These are phyloP conservation scores for Tauraco erythrolophus DNA, from an alignment of 2,113 vertebrate species.

Conservation along the genomic window DNA sequence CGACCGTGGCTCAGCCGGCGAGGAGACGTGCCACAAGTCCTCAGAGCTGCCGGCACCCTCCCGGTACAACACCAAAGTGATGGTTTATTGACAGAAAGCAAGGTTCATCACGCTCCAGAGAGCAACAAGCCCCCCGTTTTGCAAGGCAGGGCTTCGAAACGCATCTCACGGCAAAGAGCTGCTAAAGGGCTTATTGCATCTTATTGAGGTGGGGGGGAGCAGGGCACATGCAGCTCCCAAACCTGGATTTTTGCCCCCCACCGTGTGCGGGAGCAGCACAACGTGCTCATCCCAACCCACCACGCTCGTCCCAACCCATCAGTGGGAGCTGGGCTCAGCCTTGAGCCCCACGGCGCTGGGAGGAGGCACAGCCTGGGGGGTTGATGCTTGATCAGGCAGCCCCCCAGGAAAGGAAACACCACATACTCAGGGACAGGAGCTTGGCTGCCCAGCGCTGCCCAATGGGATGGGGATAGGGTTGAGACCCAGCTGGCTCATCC, in stretches of 20 bases:
- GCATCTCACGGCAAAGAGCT: background rate
- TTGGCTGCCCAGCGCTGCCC: fast-evolving
- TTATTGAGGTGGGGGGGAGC: background rate
- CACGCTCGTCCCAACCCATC: background rate
- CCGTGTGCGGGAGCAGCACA: fast-evolving
- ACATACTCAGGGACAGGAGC: background rate
- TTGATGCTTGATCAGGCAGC: fast-evolving
- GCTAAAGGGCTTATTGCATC: background rate
- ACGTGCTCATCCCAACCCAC: background rate
- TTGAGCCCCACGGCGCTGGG: fast-evolving
- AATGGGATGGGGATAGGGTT: fast-evolving
- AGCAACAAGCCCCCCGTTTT: fast-evolving
- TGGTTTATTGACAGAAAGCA: background rate
- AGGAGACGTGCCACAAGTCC: background rate
- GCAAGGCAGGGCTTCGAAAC: background rate
- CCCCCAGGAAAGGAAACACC: background rate
- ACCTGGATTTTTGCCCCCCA: background rate
- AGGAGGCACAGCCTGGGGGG: fast-evolving
- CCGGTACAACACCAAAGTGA: fast-evolving
- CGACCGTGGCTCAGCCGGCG: fast-evolving
- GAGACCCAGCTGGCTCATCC: background rate
- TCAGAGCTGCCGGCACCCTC: background rate
- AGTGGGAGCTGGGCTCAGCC: fast-evolving
- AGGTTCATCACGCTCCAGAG: fast-evolving
- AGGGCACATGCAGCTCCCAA: background rate